Evolutionary conservation across 2,113 vertebrate genomes (phyloP), one percentile per base, ranked within the genome.

Genomic region (Tauraco erythrolophus): DNA sequence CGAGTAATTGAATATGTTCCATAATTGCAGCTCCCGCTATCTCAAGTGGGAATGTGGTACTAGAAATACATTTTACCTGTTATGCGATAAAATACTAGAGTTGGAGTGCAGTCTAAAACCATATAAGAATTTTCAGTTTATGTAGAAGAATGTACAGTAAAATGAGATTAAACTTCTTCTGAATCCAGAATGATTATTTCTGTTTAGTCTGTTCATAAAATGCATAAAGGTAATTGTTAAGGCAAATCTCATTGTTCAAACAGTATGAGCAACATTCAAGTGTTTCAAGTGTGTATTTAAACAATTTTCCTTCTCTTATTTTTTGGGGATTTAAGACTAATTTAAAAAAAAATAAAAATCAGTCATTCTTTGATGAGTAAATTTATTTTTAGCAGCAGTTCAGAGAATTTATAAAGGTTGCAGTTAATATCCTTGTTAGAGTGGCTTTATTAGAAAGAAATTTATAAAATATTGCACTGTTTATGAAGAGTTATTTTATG

Each of bases 401-500:
- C 33, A 78, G 35, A 57, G 65, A 75, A 51, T 50, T 93, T 93
- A 16, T 24, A 60, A 70, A 74, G 17, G n/a, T 83, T 92, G 43
- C 25, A 18, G 18, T 81, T 93, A 74, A 77, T 78, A 64, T 62
- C 46, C 23, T 62, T 88, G 39, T 72, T 94, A 19, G 31, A 46
- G 14, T 84, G 31, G 12, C 35, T 81, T 94, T 92, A 57, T 85
- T 94, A 60, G 27, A 69, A 85, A 72, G 2, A 61, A 77, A 84
- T 62, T 57, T 83, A 22, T 54, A 31, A 80, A 77, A 61, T 69
- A 30, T 85, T 84, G 5, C 50, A 56, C 27, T 81, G 19, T 84
- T 95, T 83, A 41, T 89, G 41, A 88, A 62, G 54, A 89, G 35
- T 92, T 91, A 91, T 77, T 85, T 95, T 70, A 75, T 57, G 24